Conservation (phyloP, 2,797 vertebrate species). For the Sebastes elongatus region DNA sequence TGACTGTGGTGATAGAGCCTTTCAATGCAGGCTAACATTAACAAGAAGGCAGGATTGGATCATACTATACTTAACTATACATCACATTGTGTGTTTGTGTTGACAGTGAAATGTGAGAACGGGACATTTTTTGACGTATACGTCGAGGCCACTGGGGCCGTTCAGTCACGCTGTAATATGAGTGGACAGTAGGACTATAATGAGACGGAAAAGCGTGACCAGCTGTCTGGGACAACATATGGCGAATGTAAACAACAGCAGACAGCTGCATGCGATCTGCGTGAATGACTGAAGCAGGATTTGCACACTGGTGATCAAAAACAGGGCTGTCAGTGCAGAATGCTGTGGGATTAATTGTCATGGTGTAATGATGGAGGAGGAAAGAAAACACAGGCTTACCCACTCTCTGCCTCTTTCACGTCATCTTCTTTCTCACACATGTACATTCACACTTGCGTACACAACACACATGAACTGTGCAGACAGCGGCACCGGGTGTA, state of each 20-base stretch:
- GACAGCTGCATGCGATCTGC: conserved; percentile 20
- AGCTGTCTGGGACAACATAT: conserved; percentile 47
- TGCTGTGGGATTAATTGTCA: conserved; percentile 27
- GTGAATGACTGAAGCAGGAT: conserved; percentile 32
- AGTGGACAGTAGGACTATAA: conserved; percentile 27
- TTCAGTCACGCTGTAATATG: conserved; percentile 18
- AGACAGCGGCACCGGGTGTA: conserved; percentile 5
- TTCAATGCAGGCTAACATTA: conserved; percentile 5
- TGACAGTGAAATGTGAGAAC: conserved; percentile 33
- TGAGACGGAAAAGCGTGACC: conserved; percentile 17
- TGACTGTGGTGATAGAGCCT: conserved; percentile 10
- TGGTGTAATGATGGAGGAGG: neutral
- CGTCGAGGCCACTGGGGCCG: neutral
- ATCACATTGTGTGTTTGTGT: conserved; percentile 12
- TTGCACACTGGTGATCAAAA: conserved; percentile 36
- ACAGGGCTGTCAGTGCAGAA: neutral
- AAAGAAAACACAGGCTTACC: neutral
- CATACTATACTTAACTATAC: neutral
- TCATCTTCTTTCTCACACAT: neutral
- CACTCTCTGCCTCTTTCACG: neutral
- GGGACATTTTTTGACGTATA: neutral
- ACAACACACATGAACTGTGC: neutral
- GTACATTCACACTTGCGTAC: neutral
- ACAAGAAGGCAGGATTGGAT: neutral
- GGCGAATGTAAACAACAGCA: conserved; percentile 33